phyloP scores from a whole-genome alignment of 1,140 invertebrate genomes.

The Epicauta chinensis region DNA sequence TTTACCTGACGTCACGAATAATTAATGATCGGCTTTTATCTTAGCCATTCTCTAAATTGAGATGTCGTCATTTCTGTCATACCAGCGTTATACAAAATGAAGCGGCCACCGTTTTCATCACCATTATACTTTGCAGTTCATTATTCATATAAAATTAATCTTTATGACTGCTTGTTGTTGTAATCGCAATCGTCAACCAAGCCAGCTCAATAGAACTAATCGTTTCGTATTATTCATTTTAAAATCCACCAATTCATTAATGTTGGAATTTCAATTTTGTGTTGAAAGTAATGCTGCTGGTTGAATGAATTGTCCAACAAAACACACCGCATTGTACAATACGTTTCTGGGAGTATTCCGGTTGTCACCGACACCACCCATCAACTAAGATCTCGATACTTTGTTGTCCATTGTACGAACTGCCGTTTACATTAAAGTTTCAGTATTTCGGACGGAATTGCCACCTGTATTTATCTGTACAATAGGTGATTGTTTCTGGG shows the following conservation, averaged over 20 bases:
- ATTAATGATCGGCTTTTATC: slow-evolving; percentile 29
- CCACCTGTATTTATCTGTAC: slow-evolving; percentile 7
- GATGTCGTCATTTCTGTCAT: slow-evolving; percentile 29
- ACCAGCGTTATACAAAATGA: slow-evolving; percentile 23
- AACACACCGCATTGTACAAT: too few relatives aligned
- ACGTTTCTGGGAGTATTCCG: too few relatives aligned
- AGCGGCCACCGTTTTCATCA: slow-evolving; percentile 26
- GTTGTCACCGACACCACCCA: too few relatives aligned
- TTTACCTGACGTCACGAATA: slow-evolving; percentile 27
- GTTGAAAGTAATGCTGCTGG: slow-evolving; percentile 6
- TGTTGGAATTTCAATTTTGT: slow-evolving; percentile 4
- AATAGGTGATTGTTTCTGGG: too few relatives aligned
- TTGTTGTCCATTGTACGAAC: slow-evolving; percentile 13
- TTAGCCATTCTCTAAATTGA: slow-evolving; percentile 28
- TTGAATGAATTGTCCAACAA: too few relatives aligned
- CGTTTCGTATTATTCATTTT: not conserved
- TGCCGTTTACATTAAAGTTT: slow-evolving; percentile 9
- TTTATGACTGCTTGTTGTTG: slow-evolving; percentile 19
- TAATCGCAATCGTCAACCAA: slow-evolving; percentile 7
- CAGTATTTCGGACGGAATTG: slow-evolving; percentile 7
- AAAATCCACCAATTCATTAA: slow-evolving; percentile 1
- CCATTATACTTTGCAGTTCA: slow-evolving; percentile 27
- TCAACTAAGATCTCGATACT: slow-evolving; percentile 2
- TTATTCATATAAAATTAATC: slow-evolving; percentile 29
- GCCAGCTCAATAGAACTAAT: not conserved